Base-by-base conservation (phyloP, 2,888 invertebrate genomes). In the Lasioglossum malachurum region DNA sequence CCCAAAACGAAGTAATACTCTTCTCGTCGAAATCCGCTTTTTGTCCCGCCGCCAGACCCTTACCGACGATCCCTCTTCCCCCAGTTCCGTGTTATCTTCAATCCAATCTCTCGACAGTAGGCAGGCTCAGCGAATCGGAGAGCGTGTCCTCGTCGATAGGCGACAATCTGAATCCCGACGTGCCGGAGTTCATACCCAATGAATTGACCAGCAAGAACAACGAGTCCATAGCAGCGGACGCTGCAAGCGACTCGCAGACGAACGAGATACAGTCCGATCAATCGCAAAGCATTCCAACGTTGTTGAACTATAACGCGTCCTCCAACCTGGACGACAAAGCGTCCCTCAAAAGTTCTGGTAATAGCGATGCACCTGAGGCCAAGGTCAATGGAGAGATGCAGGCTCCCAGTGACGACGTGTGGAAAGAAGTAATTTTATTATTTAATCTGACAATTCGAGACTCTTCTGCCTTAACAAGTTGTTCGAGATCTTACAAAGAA, bases 111-210 rank as follows among this genome's bases (percentile, higher is more conserved):
- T 67, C 75, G 69, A 71, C 81, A 78, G 82, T 84, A 73, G 82
- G 83, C 72, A 92, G 92, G 75, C 80, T 92, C 64, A 93, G 93
- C 74, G 94, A 94, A 83, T 92, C 92, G 19, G 93, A 94, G 67
- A 94, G 92, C 80, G 53, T 93, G 74, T 91, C 93, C 23, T 92
- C 92, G 77, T 91, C 92, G 72, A 89, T 93, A 83, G 94, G 95
- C 89, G 97, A 97, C 80, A 96, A 96, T 91, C 96, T 98, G 82
- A 98, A 98, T 96, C 98, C 98, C 4, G 97, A 98, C 94, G 98
- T 98, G 77, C 98, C 98, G 0, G 98, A 98, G 95, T 98, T 98
- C 95, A 96, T 98, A 89, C 98, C 98, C 90, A 95, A 96, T 87
- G 87, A 84, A 78, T 83, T 78, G 78, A 87, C 75, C 69, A 89